A percentile compares a stretch with the other conserved stretches of the same genome.
phyloP scores from a whole-genome alignment of 1,140 invertebrate species.

The Araneus ventricosus region DNA sequence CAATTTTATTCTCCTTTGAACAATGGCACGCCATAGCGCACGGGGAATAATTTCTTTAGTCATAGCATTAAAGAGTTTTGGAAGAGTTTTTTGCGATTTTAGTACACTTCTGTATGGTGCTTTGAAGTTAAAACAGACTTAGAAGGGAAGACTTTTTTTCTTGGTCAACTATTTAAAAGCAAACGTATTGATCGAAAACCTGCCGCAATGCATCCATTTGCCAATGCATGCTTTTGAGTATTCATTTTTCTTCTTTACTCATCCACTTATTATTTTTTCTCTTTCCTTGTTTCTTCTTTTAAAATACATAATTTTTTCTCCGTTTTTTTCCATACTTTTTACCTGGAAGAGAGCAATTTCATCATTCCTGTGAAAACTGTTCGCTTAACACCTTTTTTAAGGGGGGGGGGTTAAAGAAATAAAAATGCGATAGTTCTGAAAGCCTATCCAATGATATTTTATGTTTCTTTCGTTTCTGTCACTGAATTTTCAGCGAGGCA shows the following conservation, averaged over 20 bases:
- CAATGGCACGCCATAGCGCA: no score
- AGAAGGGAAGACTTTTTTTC: slow-evolving; percentile 26
- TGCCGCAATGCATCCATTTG: slow-evolving; percentile 45
- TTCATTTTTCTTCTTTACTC: slow-evolving; percentile 35
- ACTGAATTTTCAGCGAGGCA: neutral
- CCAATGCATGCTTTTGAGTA: slow-evolving; percentile 50
- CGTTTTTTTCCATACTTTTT: neutral
- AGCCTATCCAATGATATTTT: neutral
- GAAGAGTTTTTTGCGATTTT: slow-evolving; percentile 16
- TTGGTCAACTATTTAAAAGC: slow-evolving; percentile 35
- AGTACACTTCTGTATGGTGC: neutral
- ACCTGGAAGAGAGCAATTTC: neutral
- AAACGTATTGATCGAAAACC: slow-evolving; percentile 35
- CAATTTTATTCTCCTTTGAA: no score
- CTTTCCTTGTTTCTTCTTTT: slow-evolving; percentile 4
- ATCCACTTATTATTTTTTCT: slow-evolving; percentile 8
- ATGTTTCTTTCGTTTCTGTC: slow-evolving; percentile 30
- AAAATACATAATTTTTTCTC: slow-evolving; percentile 43
- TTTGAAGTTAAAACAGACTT: slow-evolving; percentile 1
- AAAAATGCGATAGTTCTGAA: slow-evolving; percentile 1
- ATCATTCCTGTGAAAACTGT: neutral
- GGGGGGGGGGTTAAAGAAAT: neutral
- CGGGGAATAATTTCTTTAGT: no score
- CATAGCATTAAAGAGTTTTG: slow-evolving; percentile 9
- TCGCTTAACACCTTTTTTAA: slow-evolving; percentile 50